Evolutionary conservation across 2,113 vertebrate species (phyloP), one percentile per base, ranked within the genome.

Genomic region (Prochilodus magdalenae): DNA sequence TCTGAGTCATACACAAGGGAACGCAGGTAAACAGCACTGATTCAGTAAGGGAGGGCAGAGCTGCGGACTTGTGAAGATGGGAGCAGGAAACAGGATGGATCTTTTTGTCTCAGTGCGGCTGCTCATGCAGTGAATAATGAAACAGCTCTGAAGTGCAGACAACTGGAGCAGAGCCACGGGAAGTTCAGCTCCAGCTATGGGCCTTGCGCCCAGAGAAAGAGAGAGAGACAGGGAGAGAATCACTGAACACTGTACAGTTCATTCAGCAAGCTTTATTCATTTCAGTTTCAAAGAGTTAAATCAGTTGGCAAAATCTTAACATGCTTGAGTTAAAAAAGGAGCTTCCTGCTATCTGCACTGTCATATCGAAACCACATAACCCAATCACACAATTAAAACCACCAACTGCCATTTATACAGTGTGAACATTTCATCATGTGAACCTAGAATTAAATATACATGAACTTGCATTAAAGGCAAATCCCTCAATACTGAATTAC

Each of bases 41-140:
- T 44, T 72, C 36, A 59, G 60, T 55, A 40, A 27, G 47, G 59
- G 67, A 29, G 18, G 71, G 55, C 30, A 47, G 26, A 44, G 59
- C 44, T 53, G 51, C 53, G 63, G 47, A 33, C 6, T 13, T 55
- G 47, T 70, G 40, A 53, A 78, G 76, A 79, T 40, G 16, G 4
- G 11, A 30, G 13, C 44, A 66, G 20, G 47, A 1, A 77, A 55
- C 60, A 51, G 60, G 40, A 66, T 14, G 63, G 51, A n/a, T 40
- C 18, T 36, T 40, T 44, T 53, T 40, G 12, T 24, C 24, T 49
- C 49, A 57, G 63, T 40, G 53, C 55, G 15, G 33, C 24, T 69
- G 65, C 1, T 57, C 47, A 78, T 57, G 7, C n/a, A 29, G 29
- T 57, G 67, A 36, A 79, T 69, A 57, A 70, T 51, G 29, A 69